phyloP scores from a whole-genome alignment of 2,797 vertebrate species.

The Poliocrania exsul region DNA sequence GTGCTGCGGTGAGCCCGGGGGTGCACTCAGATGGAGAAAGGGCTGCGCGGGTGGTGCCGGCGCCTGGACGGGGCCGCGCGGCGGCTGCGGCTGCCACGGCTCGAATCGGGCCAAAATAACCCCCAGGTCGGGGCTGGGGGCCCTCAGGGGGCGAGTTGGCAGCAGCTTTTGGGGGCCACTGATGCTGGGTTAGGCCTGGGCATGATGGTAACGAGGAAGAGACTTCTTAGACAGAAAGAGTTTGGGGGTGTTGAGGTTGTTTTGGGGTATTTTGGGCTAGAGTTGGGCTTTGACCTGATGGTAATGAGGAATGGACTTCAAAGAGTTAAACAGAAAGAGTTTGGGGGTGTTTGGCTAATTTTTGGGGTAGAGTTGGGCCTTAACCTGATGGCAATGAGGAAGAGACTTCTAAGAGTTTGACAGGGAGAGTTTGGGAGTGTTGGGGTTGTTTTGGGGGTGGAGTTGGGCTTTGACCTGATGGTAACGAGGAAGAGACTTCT shows the following conservation, averaged over 20 bases:
- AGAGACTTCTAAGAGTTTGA: neutral
- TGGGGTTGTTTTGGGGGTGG: too few species aligned
- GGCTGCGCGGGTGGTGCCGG: neutral
- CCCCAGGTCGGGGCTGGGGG: neutral
- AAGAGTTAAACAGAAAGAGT: too few species aligned
- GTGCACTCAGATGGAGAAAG: neutral
- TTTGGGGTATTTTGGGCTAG: too few species aligned
- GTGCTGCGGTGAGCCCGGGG: neutral
- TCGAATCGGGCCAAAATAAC: neutral
- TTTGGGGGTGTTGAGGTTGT: too few species aligned
- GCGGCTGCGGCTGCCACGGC: neutral
- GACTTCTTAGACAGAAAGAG: too few species aligned
- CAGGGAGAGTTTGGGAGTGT: too few species aligned
- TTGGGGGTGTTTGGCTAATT: too few species aligned
- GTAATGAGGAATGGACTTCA: too few species aligned
- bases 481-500: too few species aligned
- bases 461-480: too few species aligned
- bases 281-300: too few species aligned
- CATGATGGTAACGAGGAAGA: neutral
- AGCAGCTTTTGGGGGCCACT: accelerated
- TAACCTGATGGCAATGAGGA: neutral
- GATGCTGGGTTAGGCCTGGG: neutral
- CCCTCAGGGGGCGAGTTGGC: accelerated
- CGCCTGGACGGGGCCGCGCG: neutral
- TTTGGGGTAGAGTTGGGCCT: too few species aligned